Conservation (phyloP, 2,113 vertebrate genomes). For the Clarias gariepinus region DNA sequence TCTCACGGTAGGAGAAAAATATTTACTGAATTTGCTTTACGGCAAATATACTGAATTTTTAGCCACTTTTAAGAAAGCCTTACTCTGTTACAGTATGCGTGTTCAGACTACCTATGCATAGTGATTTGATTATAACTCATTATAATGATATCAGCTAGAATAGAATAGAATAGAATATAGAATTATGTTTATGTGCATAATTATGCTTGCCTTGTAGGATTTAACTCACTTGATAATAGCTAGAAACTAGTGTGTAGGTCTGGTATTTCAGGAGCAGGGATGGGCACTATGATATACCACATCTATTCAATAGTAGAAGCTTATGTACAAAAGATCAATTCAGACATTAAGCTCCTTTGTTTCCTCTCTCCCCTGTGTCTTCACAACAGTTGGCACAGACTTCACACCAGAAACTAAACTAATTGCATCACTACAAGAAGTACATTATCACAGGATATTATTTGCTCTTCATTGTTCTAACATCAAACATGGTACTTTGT, state of each 20-base stretch:
- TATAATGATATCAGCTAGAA: not conserved
- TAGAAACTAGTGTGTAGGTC: not conserved
- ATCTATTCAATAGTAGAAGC: conserved; percentile 21
- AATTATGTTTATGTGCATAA: not conserved
- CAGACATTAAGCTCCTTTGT: conserved; percentile 29
- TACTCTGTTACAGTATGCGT: not conserved
- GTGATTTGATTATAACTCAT: not conserved
- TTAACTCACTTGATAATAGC: not conserved
- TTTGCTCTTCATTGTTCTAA: conserved; percentile 28
- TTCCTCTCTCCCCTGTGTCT: conserved; percentile 14
- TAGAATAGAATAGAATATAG: not conserved
- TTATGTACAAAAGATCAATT: conserved; percentile 37
- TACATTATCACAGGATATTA: conserved; percentile 36
- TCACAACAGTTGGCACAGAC: conserved; percentile 45
- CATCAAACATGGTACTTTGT: conserved; percentile 23
- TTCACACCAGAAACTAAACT: conserved; percentile 42
- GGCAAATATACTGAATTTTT: not conserved
- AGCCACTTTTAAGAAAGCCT: not conserved
- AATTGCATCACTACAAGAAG: conserved; percentile 51
- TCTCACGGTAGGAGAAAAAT: conserved; percentile 76
- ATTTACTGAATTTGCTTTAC: too few relatives aligned
- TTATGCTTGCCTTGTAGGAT: not conserved
- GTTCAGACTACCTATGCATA: not conserved
- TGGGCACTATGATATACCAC: not conserved
- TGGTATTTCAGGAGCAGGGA: not conserved